Evolutionary conservation across 1,140 invertebrate genomes (phyloP), one percentile per base, ranked within the genome.

Genomic region (Macrostomum lignano): DNA sequence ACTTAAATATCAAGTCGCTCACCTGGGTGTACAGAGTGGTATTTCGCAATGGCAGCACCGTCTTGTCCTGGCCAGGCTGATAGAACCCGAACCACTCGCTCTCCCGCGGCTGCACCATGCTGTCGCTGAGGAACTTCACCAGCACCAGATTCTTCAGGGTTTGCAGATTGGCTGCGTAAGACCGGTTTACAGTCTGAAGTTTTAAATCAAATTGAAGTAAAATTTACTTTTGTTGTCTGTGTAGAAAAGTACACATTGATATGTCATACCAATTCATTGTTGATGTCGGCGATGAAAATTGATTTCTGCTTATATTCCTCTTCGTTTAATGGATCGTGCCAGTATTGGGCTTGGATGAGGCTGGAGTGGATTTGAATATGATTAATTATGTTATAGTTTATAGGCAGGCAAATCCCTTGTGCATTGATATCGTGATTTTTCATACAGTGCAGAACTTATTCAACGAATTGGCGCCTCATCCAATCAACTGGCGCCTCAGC

Each of bases 271-370:
- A 52, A 47, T 52, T 91, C 88, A 52, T 94, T 91, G 57, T 98
- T 98, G 24, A 96, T 86, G 40, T 96, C 84, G 0, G 82, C 68
- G 3, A 98, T 52, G 49, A 96, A 96, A 15, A 73, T 62, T 52
- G 75, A 91, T 21, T 67, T 64, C 3, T 66, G 47, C 37, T 62
- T 66, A 51, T 96, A 94, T 21, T 60, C 56, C 3, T 68, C 61
- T 53, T 79, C 72, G 45, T 79, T 63, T 2, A 79, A 48, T 0
- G 88, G 84, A 65, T 94, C 79, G 50, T 98, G 86, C 88, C 91
- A 98, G 52, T 88, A 98, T 38, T 91, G 73, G 1, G 84, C 82
- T 64, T 91, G 84, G 0, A 86, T 74, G 7, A 91, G 52, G 7
- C 53, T 58, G 37, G 7, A n/a, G n/a, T n/a, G n/a, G n/a, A n/a